Percentiles rank a stretch among this genome's conserved stretches.
phyloP scores from a whole-genome alignment of 2,888 invertebrate species.

The Dolichomitus sp. region DNA sequence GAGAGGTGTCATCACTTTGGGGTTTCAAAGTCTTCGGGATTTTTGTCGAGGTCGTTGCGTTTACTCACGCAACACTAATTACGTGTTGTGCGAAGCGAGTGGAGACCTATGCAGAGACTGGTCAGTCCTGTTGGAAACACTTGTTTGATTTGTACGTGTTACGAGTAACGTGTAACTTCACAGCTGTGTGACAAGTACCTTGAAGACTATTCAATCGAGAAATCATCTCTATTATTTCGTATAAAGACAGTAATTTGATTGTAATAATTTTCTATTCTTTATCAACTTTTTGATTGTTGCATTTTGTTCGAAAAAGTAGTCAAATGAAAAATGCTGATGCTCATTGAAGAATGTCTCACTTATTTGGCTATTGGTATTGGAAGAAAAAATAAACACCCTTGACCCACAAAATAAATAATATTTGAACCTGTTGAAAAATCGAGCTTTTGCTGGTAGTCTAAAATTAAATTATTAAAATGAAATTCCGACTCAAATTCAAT shows the following conservation, averaged over 20 bases:
- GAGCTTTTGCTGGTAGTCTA: no score
- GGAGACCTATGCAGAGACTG: neutral
- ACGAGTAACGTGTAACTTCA: neutral
- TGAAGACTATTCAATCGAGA: neutral
- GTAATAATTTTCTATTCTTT: neutral
- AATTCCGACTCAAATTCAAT: no score
- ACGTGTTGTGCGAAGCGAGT: neutral
- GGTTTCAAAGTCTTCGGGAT: neutral
- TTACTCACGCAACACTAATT: slow-evolving; percentile 5
- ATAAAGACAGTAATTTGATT: neutral
- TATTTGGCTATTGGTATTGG: no score
- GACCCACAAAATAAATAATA: no score
- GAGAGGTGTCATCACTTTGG: neutral
- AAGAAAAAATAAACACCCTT: no score
- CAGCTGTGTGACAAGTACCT: neutral
- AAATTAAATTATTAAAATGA: no score
- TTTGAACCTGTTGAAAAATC: no score
- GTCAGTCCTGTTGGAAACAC: neutral
- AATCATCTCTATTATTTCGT: neutral
- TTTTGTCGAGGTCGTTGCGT: slow-evolving; percentile 3
- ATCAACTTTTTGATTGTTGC: neutral
- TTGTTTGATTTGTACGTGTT: neutral
- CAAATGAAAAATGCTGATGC: no score
- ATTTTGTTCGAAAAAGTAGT: neutral
- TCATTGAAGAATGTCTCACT: no score